phyloP scores from a whole-genome alignment of 2,888 invertebrate genomes.

The Melanotus villosus region DNA sequence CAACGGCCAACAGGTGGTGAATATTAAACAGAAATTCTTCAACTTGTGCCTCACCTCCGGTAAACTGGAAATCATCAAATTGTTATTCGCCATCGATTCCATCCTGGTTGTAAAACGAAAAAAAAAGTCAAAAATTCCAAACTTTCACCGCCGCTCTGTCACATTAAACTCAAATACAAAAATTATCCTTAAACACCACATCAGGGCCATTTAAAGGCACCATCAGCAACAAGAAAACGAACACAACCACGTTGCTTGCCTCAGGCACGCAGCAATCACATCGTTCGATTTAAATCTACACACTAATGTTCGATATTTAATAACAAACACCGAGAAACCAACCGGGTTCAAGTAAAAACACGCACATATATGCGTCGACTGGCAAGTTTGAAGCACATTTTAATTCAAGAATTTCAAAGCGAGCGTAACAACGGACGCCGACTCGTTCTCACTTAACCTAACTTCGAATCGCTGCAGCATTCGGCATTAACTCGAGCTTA shows the following conservation, averaged over 20 bases:
- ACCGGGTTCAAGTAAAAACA: neutral
- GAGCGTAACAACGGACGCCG: constrained; percentile 1
- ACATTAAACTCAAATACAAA: constrained; percentile 1
- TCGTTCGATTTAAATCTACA: constrained; percentile 9
- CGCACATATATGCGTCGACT: neutral
- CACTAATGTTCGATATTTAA: constrained; percentile 4
- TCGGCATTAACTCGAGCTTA: constrained; percentile 4
- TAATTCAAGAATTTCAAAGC: constrained; percentile 16
- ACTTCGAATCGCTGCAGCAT: constrained; percentile 3
- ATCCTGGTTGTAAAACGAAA: constrained; percentile 46
- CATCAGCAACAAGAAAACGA: neutral
- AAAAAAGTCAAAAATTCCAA: neutral
- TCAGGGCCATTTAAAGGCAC: constrained; percentile 39
- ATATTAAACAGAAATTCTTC: constrained; percentile 47
- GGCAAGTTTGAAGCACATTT: constrained; percentile 1
- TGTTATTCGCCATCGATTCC: constrained; percentile 64
- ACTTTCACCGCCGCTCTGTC: constrained; percentile 9
- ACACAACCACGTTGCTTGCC: constrained; percentile 33
- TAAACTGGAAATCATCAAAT: constrained; percentile 61
- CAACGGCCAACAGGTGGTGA: constrained; percentile 31
- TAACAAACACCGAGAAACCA: neutral
- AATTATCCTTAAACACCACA: constrained; percentile 14
- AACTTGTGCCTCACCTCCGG: constrained; percentile 60
- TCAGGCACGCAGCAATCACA: constrained; percentile 27
- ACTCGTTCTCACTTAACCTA: constrained; percentile 35